phyloP scores from a whole-genome alignment of 2,113 vertebrate species.

The Polypterus bichir region DNA sequence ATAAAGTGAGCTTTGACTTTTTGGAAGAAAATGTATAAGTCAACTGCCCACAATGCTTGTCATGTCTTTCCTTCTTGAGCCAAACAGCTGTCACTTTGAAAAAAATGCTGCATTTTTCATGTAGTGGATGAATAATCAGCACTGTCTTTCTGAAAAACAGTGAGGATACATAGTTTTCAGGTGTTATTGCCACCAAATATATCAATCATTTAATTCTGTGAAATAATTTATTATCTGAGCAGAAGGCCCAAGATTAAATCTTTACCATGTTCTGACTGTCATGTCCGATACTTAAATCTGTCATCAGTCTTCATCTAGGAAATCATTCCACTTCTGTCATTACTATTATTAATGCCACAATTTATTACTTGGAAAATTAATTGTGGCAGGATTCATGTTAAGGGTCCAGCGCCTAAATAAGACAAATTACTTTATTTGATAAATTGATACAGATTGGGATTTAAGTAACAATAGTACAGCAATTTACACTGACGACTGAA shows the following conservation, averaged over 20 bases:
- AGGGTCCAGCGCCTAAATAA: slow-evolving; percentile 69
- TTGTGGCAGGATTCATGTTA: slow-evolving; percentile 79
- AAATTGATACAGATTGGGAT: slow-evolving; percentile 47
- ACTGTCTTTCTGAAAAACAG: slow-evolving; percentile 54
- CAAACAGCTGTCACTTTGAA: slow-evolving; percentile 54
- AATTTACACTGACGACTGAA: slow-evolving; percentile 22
- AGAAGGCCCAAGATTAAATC: slow-evolving; percentile 84
- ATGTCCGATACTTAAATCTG: slow-evolving; percentile 67
- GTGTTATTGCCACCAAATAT: slow-evolving; percentile 61
- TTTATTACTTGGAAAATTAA: slow-evolving; percentile 86
- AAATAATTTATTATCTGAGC: slow-evolving; percentile 94
- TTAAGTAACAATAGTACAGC: slow-evolving; percentile 29
- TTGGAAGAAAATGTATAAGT: slow-evolving; percentile 37
- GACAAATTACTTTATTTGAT: slow-evolving; percentile 76
- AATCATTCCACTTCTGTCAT: slow-evolving; percentile 61
- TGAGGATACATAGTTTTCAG: slow-evolving; percentile 58
- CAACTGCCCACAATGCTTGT: slow-evolving; percentile 39
- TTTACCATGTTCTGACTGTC: slow-evolving; percentile 64
- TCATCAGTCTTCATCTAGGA: slow-evolving; percentile 86
- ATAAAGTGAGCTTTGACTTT: slow-evolving; percentile 45
- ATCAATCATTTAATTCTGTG: slow-evolving; percentile 88
- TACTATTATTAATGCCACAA: slow-evolving; percentile 71
- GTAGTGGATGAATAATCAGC: slow-evolving; percentile 47
- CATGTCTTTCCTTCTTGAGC: slow-evolving; percentile 40
- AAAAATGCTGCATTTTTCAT: slow-evolving; percentile 59